Percentiles rank a stretch among this genome's conserved stretches.
Evolutionary conservation across 2,113 vertebrate genomes (phyloP).

Genomic region (Myrmecobius fasciatus): DNA sequence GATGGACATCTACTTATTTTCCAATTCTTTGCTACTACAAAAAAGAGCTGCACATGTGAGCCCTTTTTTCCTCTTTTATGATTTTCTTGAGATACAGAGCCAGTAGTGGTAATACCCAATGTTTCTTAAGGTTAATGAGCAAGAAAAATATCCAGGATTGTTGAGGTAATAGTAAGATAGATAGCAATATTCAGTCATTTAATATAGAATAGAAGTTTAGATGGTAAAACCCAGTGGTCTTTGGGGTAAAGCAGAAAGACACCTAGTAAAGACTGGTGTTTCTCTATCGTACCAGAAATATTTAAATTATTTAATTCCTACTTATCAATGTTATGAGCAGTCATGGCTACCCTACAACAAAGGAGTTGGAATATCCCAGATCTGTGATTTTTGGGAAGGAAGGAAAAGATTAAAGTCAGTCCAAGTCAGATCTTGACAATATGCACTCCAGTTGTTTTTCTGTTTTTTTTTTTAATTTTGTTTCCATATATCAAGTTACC

Average conservation of each 20-base stretch:
- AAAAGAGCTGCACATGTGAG: too few relatives aligned
- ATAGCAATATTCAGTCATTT: neutral
- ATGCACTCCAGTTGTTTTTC: neutral
- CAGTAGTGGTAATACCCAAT: too few relatives aligned
- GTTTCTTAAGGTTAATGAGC: neutral
- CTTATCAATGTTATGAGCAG: too few relatives aligned
- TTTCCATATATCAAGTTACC: neutral
- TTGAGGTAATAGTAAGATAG: neutral
- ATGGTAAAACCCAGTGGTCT: neutral
- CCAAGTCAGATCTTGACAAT: neutral
- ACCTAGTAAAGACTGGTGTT: neutral
- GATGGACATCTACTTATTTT: too few relatives aligned
- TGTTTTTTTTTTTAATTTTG: neutral
- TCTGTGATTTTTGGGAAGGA: neutral
- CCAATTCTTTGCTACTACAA: too few relatives aligned
- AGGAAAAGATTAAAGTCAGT: neutral
- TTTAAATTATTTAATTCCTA: neutral
- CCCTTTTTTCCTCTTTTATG: too few relatives aligned
- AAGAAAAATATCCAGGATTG: neutral
- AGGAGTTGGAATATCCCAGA: neutral
- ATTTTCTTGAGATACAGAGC: too few relatives aligned
- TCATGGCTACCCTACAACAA: neutral
- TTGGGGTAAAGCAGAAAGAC: neutral
- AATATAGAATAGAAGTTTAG: neutral
- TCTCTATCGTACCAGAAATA: neutral